A percentile compares a stretch with the other conserved stretches of the same genome.
phyloP scores from a whole-genome alignment of 2,888 invertebrate genomes.

The Macroteleia sp. region DNA sequence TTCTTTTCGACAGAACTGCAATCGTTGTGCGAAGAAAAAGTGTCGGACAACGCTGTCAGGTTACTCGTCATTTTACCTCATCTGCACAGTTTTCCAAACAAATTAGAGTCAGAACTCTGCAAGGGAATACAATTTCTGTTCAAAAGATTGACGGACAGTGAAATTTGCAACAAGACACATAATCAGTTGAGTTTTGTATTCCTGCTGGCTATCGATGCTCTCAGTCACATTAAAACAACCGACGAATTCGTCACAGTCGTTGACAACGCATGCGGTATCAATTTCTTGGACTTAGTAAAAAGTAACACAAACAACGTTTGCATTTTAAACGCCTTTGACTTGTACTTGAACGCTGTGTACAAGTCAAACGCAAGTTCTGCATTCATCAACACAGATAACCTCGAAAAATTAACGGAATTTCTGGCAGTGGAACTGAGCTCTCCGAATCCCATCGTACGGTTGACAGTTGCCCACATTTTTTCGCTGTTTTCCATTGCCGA shows the following conservation, averaged over 20 bases:
- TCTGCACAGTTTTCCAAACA: slow-evolving; percentile 68
- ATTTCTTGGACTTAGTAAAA: slow-evolving; percentile 68
- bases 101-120: slow-evolving; percentile 67
- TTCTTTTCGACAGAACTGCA: slow-evolving; percentile 70
- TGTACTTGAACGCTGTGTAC: slow-evolving; percentile 71
- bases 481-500: slow-evolving; percentile 87
- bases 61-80: slow-evolving; percentile 77
- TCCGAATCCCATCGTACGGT: slow-evolving; percentile 85
- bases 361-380: slow-evolving; percentile 63
- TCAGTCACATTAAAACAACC: slow-evolving; percentile 86
- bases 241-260: slow-evolving; percentile 84
- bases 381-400: slow-evolving; percentile 70
- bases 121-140: slow-evolving; percentile 66
- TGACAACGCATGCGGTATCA: slow-evolving; percentile 48
- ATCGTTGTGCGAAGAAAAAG: slow-evolving; percentile 65
- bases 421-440: slow-evolving; percentile 74
- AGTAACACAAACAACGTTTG: slow-evolving; percentile 70
- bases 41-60: slow-evolving; percentile 71
- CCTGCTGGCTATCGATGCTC: slow-evolving; percentile 87
- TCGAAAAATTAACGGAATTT: slow-evolving; percentile 67
- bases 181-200: slow-evolving; percentile 81
- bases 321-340: slow-evolving; percentile 74
- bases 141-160: slow-evolving; percentile 62
- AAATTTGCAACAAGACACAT: slow-evolving; percentile 32
- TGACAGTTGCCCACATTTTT: slow-evolving; percentile 90